Conservation (phyloP, 1,140 invertebrate genomes). For the Trachymyrmex cornetzi region DNA sequence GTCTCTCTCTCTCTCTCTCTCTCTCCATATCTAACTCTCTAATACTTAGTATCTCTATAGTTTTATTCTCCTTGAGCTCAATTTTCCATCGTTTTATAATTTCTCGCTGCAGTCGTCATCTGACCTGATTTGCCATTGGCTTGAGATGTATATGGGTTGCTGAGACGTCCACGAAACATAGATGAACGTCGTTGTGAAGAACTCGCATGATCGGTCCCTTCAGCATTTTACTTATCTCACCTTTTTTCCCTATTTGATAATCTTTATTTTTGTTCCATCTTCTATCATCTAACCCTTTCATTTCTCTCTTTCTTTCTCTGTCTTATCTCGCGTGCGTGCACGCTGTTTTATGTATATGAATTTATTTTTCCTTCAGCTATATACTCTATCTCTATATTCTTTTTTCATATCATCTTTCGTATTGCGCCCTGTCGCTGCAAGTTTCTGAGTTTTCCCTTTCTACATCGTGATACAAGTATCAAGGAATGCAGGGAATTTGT, state of each 20-base stretch:
- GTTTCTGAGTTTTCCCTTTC: conserved; percentile 13
- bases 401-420: conserved; percentile 8
- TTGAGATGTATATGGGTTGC: conserved; percentile 47
- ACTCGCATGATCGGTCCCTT: conserved; percentile 66
- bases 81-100: conserved; percentile 48
- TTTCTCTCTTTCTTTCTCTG: conserved; percentile 8
- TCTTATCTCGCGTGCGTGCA: conserved; percentile 3
- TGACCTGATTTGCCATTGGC: conserved; percentile 60
- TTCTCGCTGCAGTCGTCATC: conserved; percentile 65
- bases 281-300: background rate
- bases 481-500: conserved; percentile 48
- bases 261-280: conserved; percentile 35
- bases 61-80: conserved; percentile 23
- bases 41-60: conserved; percentile 49
- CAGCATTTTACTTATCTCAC: conserved; percentile 29
- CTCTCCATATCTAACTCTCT: conserved; percentile 18
- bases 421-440: conserved; percentile 14
- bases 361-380: conserved; percentile 17
- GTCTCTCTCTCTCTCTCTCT: background rate
- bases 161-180: conserved; percentile 44
- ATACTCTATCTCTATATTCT: conserved; percentile 6
- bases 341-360: background rate
- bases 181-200: conserved; percentile 55
- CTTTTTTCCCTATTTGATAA: background rate
- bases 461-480: conserved; percentile 10